Percentiles rank a stretch among this genome's conserved stretches.
These are phyloP conservation scores for Orthosia gracilis DNA, from an alignment of 2,888 invertebrate species.

Conservation along the genomic window DNA sequence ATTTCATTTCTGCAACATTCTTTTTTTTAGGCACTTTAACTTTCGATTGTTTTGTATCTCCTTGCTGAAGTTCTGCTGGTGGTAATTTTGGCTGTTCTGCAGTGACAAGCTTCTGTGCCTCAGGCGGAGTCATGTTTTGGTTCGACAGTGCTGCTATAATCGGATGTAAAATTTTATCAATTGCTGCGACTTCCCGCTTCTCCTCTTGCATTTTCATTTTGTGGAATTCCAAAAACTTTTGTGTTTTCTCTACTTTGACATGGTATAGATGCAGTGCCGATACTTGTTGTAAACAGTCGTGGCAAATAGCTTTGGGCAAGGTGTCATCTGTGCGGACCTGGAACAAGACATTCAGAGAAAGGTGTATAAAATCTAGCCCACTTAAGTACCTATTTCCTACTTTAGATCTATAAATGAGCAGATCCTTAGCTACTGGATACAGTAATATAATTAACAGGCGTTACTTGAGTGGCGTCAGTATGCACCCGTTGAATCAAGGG, in stretches of 20 bases:
- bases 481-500: background rate
- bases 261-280: slow-evolving; percentile 81
- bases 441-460: background rate
- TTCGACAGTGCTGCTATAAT: slow-evolving; percentile 73
- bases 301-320: slow-evolving; percentile 89
- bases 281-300: slow-evolving; percentile 88
- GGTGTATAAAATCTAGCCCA: background rate
- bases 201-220: slow-evolving; percentile 80
- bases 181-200: slow-evolving; percentile 67
- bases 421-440: background rate
- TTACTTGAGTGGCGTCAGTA: background rate
- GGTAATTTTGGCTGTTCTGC: slow-evolving; percentile 62
- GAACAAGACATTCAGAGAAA: slow-evolving; percentile 24
- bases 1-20: slow-evolving; percentile 81
- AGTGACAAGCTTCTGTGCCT: slow-evolving; percentile 59
- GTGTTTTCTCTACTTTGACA: slow-evolving; percentile 87
- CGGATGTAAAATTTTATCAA: slow-evolving; percentile 71
- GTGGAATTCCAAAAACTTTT: slow-evolving; percentile 87
- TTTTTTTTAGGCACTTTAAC: slow-evolving; percentile 75
- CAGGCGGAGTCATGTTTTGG: slow-evolving; percentile 66
- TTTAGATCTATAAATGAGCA: background rate
- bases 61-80: slow-evolving; percentile 79
- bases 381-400: background rate
- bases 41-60: slow-evolving; percentile 77
- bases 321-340: slow-evolving; percentile 85